A percentile compares a stretch with the other conserved stretches of the same genome.
Conservation (phyloP, 2,888 invertebrate genomes). For the Rambutsinella grinnellia region DNA sequence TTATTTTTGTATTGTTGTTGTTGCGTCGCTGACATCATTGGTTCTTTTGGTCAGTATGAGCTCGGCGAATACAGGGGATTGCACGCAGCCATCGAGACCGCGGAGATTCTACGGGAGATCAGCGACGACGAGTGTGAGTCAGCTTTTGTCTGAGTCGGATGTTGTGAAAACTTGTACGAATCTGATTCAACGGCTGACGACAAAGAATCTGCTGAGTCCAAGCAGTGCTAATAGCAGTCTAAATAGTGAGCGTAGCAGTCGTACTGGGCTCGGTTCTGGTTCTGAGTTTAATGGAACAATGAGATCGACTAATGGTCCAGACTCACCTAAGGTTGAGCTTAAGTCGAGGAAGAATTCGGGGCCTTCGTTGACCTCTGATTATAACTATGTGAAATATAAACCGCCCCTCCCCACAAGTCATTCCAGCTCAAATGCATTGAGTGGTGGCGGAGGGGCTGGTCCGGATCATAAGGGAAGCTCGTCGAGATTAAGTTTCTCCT, state of each 20-base stretch:
- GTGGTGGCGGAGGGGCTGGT: constrained; percentile 7
- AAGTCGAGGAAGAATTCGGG: constrained; percentile 60
- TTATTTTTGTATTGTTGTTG: constrained; percentile 10
- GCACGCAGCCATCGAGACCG: constrained; percentile 68
- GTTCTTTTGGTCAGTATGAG: constrained; percentile 56
- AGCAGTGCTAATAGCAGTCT: constrained; percentile 22
- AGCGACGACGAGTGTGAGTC: constrained; percentile 85
- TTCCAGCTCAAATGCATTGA: neutral
- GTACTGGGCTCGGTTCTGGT: constrained; percentile 31
- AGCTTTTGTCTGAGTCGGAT: constrained; percentile 80
- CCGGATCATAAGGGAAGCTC: constrained; percentile 21
- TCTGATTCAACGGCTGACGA: constrained; percentile 83
- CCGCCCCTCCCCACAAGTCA: constrained; percentile 63
- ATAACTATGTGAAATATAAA: constrained; percentile 65
- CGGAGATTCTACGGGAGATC: constrained; percentile 78
- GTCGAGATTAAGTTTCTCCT: constrained; percentile 56
- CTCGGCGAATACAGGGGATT: constrained; percentile 48
- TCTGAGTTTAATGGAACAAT: constrained; percentile 54
- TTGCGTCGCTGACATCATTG: constrained; percentile 36
- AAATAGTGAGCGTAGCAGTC: constrained; percentile 2
- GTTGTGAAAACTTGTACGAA: constrained; percentile 79
- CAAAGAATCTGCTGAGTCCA: constrained; percentile 72
- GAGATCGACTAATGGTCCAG: constrained; percentile 44
- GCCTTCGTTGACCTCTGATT: constrained; percentile 58
- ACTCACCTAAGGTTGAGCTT: constrained; percentile 47